Percentiles rank a stretch among this genome's conserved stretches.
Evolutionary conservation across 2,888 invertebrate species (phyloP).

Genomic region (Ornithoptera priamus): DNA sequence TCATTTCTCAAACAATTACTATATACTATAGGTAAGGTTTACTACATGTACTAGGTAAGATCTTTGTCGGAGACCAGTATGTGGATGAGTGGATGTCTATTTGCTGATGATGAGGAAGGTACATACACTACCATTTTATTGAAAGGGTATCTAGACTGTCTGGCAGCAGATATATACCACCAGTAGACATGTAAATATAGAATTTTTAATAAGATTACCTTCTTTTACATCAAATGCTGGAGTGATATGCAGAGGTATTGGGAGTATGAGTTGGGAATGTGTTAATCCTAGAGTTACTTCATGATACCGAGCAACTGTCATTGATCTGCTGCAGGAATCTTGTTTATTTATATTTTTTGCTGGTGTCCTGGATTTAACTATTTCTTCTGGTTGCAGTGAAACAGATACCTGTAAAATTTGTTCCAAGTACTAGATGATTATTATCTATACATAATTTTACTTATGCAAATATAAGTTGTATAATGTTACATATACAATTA

Average conservation of each 20-base stretch:
- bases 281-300: conserved; percentile 94
- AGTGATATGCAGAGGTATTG: conserved; percentile 96
- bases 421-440: not conserved
- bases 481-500: too few relatives aligned
- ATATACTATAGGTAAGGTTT: too few relatives aligned
- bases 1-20: too few relatives aligned
- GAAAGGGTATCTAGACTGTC: not conserved
- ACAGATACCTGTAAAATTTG: conserved; percentile 82
- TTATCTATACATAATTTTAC: not conserved
- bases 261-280: conserved; percentile 93
- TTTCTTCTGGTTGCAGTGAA: conserved; percentile 96
- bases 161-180: not conserved
- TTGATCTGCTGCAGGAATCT: conserved; percentile 79
- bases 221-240: conserved; percentile 97
- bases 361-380: conserved; percentile 65
- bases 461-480: too few relatives aligned
- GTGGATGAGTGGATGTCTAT: too few relatives aligned
- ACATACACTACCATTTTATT: not conserved
- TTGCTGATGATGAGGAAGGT: too few relatives aligned
- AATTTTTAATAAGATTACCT: conserved; percentile 68
- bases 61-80: too few relatives aligned
- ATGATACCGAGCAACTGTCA: conserved; percentile 94
- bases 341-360: conserved; percentile 57
- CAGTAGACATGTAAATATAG: not conserved
- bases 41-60: too few relatives aligned